Percentiles rank a stretch among this genome's conserved stretches.
Conservation (phyloP, 2,888 invertebrate species). For the Drosophila longiperda region DNA sequence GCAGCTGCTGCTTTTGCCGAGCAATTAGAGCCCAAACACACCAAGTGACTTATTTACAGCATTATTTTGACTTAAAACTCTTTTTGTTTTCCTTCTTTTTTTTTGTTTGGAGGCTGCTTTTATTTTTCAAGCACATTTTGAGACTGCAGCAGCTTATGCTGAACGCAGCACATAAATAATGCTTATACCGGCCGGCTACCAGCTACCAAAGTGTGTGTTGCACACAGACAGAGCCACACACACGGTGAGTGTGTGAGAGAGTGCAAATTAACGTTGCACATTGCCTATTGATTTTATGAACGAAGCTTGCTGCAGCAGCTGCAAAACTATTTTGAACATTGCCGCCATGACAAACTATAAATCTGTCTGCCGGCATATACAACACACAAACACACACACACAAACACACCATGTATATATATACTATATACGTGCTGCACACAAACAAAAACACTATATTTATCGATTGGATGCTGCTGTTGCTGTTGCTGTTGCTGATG, state of each 20-base stretch:
- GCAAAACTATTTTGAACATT: slow-evolving; percentile 67
- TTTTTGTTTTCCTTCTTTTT: background rate
- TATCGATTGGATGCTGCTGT: slow-evolving; percentile 73
- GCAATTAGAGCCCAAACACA: slow-evolving; percentile 45
- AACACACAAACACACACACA: slow-evolving; percentile 17
- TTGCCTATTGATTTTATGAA: slow-evolving; percentile 77
- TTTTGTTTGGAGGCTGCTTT: background rate
- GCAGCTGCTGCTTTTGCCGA: slow-evolving; percentile 17
- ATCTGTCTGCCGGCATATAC: slow-evolving; percentile 76
- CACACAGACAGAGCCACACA: background rate
- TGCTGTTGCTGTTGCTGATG: slow-evolving; percentile 70
- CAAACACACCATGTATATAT: background rate
- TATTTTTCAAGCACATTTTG: slow-evolving; percentile 19
- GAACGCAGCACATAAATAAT: slow-evolving; percentile 44
- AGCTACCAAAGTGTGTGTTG: background rate
- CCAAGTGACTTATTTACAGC: slow-evolving; percentile 60
- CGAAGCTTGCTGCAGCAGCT: slow-evolving; percentile 47
- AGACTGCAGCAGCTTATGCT: slow-evolving; percentile 24
- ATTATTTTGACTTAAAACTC: slow-evolving; percentile 30
- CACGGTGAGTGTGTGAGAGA: slow-evolving; percentile 2
- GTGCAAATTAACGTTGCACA: slow-evolving; percentile 30
- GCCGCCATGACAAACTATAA: slow-evolving; percentile 77
- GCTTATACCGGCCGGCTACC: slow-evolving; percentile 65
- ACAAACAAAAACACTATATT: slow-evolving; percentile 68
- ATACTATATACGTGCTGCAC: slow-evolving; percentile 35